Evolutionary conservation across 1,140 invertebrate genomes (phyloP), one percentile per base, ranked within the genome.

Genomic region (Cotesia vestalis): DNA sequence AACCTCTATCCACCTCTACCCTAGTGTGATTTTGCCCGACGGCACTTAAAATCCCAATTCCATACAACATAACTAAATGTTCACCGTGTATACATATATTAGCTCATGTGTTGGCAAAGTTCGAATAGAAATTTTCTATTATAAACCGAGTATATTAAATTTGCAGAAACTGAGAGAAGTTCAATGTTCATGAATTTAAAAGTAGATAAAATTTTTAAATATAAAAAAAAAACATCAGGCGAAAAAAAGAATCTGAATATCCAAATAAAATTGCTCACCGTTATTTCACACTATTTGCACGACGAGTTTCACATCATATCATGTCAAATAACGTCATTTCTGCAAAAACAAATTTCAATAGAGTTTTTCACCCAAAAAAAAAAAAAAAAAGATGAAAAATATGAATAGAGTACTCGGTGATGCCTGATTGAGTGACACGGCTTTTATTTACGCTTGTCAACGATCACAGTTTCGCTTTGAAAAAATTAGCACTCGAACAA

Each of bases 41-140:
- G 40, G 17, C 12, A 36, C 34, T 27, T 51, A 67, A 55, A 67
- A 66, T 67, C 35, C 40, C n/a, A 20, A 67, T 67, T 67, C 52
- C 40, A 5, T 9, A 67, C 53, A n/a, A n/a, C 14, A 34, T 55
- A 52, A 55, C 51, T 11, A 55, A 55, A 12, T 64, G 38, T 36
- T n/a, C 27, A 46, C 20, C 60, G 27, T 2, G 8, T 6, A 27
- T 27, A 2, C 1, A 55, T 57, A n/a, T 57, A 57, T 57, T 4
- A 57, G 17, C n/a, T 57, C 9, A 57, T 57, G 53, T 57, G n/a
- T 20, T 57, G 1, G 27, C 27, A 27, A 27, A 27, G 27, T 27
- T 27, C 1, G 27, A 27, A 27, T 27, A 27, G 27, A 27, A 27
- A 27, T 27, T 27, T 27, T 27, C 1, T 27, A 27, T 27, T 27